Conservation (phyloP, 2,113 vertebrate species). For the Etia nguti region DNA sequence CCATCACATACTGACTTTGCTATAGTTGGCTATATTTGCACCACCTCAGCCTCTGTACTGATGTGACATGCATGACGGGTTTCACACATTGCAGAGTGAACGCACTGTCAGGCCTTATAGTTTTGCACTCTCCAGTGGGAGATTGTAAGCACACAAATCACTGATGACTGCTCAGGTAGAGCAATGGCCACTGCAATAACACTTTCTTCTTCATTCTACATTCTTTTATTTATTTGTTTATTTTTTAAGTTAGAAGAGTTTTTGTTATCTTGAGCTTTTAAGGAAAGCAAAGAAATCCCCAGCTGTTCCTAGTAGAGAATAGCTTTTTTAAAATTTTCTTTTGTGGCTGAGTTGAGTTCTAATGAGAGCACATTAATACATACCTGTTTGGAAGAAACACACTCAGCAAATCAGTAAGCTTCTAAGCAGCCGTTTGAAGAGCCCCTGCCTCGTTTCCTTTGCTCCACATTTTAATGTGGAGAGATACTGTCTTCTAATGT, state of each 20-base stretch:
- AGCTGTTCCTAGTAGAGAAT: neutral
- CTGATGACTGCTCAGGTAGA: neutral
- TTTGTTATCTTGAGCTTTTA: neutral
- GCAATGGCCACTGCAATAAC: neutral
- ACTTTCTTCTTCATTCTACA: neutral
- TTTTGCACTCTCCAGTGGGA: neutral
- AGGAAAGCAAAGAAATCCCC: neutral
- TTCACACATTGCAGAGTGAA: slow-evolving; percentile 31
- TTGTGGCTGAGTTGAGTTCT: slow-evolving; percentile 40
- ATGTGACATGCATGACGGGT: neutral
- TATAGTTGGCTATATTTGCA: slow-evolving; percentile 10
- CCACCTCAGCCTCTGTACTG: slow-evolving; percentile 21
- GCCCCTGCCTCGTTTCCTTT: neutral
- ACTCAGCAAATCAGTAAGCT: slow-evolving; percentile 54
- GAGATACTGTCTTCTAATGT: slow-evolving; percentile 65
- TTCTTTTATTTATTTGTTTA: neutral
- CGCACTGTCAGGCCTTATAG: slow-evolving; percentile 17
- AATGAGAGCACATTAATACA: slow-evolving; percentile 42
- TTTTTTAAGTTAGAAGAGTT: neutral
- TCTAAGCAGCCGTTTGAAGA: slow-evolving; percentile 52
- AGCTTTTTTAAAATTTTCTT: slow-evolving; percentile 5
- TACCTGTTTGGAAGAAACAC: slow-evolving; percentile 52
- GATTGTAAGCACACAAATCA: slow-evolving; percentile 18
- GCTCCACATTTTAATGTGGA: slow-evolving; percentile 51
- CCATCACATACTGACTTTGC: neutral